These are phyloP conservation scores for Eumeta japonica DNA, from an alignment of 1,140 invertebrate genomes.

Conservation along the genomic window DNA sequence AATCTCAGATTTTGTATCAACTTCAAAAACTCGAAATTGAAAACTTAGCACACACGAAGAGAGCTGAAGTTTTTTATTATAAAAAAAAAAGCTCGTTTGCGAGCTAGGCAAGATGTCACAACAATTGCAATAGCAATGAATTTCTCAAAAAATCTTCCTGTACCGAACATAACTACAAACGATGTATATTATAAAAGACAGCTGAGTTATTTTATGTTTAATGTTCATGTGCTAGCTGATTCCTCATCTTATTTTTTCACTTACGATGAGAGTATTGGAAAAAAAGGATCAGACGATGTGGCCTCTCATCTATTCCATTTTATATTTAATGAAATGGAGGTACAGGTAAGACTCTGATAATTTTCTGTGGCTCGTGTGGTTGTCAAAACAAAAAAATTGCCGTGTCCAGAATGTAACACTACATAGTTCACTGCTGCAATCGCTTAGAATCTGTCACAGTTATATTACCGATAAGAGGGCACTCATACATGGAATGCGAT, in stretches of 20 bases:
- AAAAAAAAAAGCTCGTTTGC: no score
- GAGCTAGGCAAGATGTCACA: no score
- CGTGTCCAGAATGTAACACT: slow-evolving; percentile 12
- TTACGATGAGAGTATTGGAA: no score
- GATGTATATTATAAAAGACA: no score
- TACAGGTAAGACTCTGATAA: slow-evolving; percentile 10
- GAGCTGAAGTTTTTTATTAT: no score
- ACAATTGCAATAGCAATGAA: no score
- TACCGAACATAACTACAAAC: no score
- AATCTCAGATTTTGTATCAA: no score
- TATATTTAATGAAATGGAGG: slow-evolving; percentile 13
- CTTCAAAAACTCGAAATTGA: no score
- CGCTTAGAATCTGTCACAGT: slow-evolving; percentile 15
- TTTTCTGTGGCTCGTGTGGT: slow-evolving; percentile 21
- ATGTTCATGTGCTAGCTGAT: slow-evolving; percentile 3
- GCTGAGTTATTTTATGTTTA: no score
- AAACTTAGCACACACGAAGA: no score
- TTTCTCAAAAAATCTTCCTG: no score
- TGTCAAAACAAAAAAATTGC: slow-evolving; percentile 27
- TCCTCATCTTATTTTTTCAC: slow-evolving; percentile 7
- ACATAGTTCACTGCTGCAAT: slow-evolving; percentile 9
- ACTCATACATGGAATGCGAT: slow-evolving; percentile 21
- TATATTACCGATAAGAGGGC: slow-evolving; percentile 18
- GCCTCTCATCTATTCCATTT: slow-evolving; percentile 19
- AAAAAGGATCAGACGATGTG: slow-evolving; percentile 20